Conservation (phyloP, 2,888 invertebrate species). For the Therioaphis trifolii region DNA sequence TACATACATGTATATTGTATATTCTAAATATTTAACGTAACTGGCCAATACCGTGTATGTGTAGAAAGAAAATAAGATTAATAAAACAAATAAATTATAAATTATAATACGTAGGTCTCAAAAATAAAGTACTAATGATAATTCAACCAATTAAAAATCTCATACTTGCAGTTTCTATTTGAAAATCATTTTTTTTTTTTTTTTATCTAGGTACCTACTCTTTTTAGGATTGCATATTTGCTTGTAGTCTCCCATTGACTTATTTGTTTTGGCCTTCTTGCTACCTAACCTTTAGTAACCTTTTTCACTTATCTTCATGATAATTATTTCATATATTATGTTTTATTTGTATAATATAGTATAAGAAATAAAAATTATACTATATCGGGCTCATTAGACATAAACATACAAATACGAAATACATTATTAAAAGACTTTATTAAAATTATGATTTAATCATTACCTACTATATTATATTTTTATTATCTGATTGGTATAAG, state of each 20-base stretch:
- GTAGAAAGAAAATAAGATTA: too few relatives aligned
- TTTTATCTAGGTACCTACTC: slow-evolving; percentile 10
- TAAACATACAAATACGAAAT: not conserved
- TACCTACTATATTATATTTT: too few relatives aligned
- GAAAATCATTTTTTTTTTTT: not conserved
- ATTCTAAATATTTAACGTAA: too few relatives aligned
- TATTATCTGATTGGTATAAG: too few relatives aligned
- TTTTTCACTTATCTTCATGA: slow-evolving; percentile 23
- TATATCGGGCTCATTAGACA: slow-evolving; percentile 8
- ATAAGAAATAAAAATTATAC: not conserved
- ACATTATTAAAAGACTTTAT: not conserved
- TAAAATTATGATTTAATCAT: not conserved
- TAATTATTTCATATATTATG: slow-evolving; percentile 20
- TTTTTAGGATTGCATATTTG: too few relatives aligned
- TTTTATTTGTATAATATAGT: slow-evolving; percentile 16
- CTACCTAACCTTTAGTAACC: slow-evolving; percentile 29
- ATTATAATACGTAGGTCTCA: too few relatives aligned
- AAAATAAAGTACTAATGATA: not conserved
- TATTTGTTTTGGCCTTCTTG: slow-evolving; percentile 33
- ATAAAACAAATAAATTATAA: too few relatives aligned
- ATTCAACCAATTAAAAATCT: not conserved
- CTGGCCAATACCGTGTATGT: too few relatives aligned
- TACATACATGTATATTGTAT: too few relatives aligned
- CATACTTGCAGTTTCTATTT: not conserved
- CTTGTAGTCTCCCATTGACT: not conserved